Base-by-base conservation (phyloP, 2,888 invertebrate species). In the Hermaeophaga mercurialis region DNA sequence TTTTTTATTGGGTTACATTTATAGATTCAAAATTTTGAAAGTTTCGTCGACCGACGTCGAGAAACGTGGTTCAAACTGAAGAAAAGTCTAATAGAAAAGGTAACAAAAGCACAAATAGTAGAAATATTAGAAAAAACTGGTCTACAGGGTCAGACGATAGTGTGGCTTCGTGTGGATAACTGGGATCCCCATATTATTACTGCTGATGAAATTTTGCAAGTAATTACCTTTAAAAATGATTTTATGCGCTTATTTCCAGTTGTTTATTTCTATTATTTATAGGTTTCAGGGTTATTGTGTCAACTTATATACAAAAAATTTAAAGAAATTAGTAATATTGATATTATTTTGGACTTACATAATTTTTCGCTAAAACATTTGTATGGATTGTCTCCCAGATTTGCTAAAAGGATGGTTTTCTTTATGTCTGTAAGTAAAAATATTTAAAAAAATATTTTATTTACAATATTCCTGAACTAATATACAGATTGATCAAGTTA, bases 361-460 rank as follows among this genome's bases (percentile, higher is more conserved):
- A 61, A 58, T 31, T 58, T 63, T 38, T 57, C 54, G 8, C 41
- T 63, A 11, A 63, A 55, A 45, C 65, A 65, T 54, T 19, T 65
- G 6, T 56, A 59, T 28, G 58, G 59, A n/a, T 43, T 65, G 22
- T 61, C 63, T 4, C 54, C 53, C 14, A 65, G 58, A 55, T 63
- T 63, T 39, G 65, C 65, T 6, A 65, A 59, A 12, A 46, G 61
- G 28, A 63, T 65, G 65, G 55, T 62, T 9, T 61, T 58, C 50
- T 65, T 61, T 28, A 53, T 64, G 48, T 50, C 62, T 17, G 64
- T 64, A 44, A 59, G 58, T 49, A 49, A n/a, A n/a, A n/a, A 9
- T 11, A 15, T 9, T 22, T 3, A n/a, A n/a, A n/a, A n/a, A n/a
- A n/a, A n/a, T n/a, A n/a, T n/a, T n/a, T n/a, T n/a, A n/a, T n/a